A percentile compares a stretch with the other conserved stretches of the same genome.
Conservation (phyloP, 2,113 vertebrate species). For the Eleginops maclovinus region DNA sequence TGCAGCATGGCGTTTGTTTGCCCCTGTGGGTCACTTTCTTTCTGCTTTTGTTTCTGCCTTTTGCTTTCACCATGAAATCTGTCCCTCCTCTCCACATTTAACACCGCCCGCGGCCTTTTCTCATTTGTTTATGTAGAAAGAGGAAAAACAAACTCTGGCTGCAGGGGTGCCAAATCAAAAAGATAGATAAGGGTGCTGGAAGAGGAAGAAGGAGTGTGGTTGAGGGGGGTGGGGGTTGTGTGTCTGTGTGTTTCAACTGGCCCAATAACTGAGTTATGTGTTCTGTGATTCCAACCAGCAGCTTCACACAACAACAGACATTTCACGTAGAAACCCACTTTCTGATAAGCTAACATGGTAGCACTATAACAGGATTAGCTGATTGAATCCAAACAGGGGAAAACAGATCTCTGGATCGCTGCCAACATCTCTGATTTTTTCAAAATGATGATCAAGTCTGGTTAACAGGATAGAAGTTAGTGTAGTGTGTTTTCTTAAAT, state of each 20-base stretch:
- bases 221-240: not conserved
- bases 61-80: slow-evolving; percentile 34
- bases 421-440: not conserved
- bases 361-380: not conserved
- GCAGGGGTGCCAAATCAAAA: slow-evolving; percentile 33
- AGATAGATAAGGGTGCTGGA: slow-evolving; percentile 36
- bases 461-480: not conserved
- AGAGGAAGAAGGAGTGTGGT: not conserved
- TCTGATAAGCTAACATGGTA: slow-evolving; percentile 25
- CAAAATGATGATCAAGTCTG: not conserved
- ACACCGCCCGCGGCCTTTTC: slow-evolving; percentile 8
- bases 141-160: slow-evolving; percentile 41
- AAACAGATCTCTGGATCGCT: not conserved
- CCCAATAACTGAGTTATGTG: slow-evolving; percentile 42
- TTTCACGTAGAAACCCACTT: slow-evolving; percentile 14
- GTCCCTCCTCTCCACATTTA: slow-evolving; percentile 2
- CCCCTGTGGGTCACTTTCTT: slow-evolving; percentile 29
- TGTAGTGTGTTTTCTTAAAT: not conserved
- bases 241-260: slow-evolving; percentile 16
- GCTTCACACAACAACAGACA: slow-evolving; percentile 19
- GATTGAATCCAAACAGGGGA: not conserved
- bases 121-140: slow-evolving; percentile 57
- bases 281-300: slow-evolving; percentile 32
- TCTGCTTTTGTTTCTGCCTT: slow-evolving; percentile 36
- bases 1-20: slow-evolving; percentile 29